phyloP scores from a whole-genome alignment of 2,888 invertebrate genomes.

The Sepioteuthis lessoniana region DNA sequence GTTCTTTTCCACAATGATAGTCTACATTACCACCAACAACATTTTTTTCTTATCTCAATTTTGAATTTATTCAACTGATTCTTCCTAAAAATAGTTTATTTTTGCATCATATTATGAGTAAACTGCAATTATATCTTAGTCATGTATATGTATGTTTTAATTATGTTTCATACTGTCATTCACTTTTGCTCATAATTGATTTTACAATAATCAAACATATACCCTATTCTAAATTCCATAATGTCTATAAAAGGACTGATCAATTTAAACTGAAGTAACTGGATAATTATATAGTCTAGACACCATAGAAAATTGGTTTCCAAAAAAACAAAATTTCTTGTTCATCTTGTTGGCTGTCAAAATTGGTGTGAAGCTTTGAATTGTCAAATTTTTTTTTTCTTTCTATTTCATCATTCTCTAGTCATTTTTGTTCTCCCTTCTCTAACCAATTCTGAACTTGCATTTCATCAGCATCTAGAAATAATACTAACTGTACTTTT shows the following conservation, averaged over 20 bases:
- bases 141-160: neutral
- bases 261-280: slow-evolving; percentile 9
- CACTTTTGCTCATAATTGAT: slow-evolving; percentile 33
- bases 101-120: neutral
- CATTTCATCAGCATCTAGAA: neutral
- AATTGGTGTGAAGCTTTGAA: slow-evolving; percentile 23
- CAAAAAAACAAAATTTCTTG: slow-evolving; percentile 33
- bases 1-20: neutral
- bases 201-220: neutral
- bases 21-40: neutral
- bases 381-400: neutral
- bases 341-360: neutral
- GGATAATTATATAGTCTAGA: slow-evolving; percentile 21
- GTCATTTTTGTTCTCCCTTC: neutral
- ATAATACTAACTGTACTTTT: slow-evolving; percentile 4
- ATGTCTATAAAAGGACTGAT: neutral
- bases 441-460: neutral
- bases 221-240: slow-evolving; percentile 33
- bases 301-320: slow-evolving; percentile 33
- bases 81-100: neutral
- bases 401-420: neutral
- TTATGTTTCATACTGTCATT: slow-evolving; percentile 18
- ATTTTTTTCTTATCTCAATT: neutral
- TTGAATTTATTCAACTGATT: neutral
- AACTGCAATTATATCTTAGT: neutral